A percentile compares a stretch with the other conserved stretches of the same genome.
phyloP scores from a whole-genome alignment of 2,113 vertebrate genomes.

The Podarcis raffonei region DNA sequence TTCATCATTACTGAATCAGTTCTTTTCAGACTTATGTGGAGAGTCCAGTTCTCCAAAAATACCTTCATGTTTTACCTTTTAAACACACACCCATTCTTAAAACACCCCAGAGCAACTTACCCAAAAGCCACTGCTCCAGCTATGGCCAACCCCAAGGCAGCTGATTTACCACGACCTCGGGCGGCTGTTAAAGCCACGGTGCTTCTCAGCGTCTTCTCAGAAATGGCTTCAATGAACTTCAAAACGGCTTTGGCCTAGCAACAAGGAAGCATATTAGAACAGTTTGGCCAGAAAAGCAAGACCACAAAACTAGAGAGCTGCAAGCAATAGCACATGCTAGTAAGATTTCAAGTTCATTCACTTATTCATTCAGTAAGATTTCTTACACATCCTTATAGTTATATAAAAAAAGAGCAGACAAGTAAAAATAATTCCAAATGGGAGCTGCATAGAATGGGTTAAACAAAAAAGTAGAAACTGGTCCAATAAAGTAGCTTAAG shows the following conservation, averaged over 20 bases:
- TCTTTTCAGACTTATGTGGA: not conserved
- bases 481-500: too few species aligned
- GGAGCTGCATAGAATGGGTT: too few species aligned
- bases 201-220: constrained; percentile 94
- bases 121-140: constrained; percentile 96
- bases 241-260: constrained; percentile 90
- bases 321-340: not conserved
- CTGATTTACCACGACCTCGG: constrained; percentile 95
- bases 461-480: too few species aligned
- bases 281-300: not conserved
- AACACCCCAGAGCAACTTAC: constrained; percentile 68
- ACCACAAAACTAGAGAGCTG: not conserved
- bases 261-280: not conserved
- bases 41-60: not conserved
- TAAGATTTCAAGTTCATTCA: not conserved
- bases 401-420: too few species aligned
- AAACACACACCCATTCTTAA: not conserved
- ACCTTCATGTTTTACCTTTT: not conserved
- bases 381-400: too few species aligned
- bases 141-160: constrained; percentile 93
- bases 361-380: too few species aligned
- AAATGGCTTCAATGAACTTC: constrained; percentile 96
- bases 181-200: constrained; percentile 94
- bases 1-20: not conserved
- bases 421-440: too few species aligned